Percentiles rank a stretch among this genome's conserved stretches.
phyloP scores from a whole-genome alignment of 2,888 invertebrate species.

The Congeria kusceri region DNA sequence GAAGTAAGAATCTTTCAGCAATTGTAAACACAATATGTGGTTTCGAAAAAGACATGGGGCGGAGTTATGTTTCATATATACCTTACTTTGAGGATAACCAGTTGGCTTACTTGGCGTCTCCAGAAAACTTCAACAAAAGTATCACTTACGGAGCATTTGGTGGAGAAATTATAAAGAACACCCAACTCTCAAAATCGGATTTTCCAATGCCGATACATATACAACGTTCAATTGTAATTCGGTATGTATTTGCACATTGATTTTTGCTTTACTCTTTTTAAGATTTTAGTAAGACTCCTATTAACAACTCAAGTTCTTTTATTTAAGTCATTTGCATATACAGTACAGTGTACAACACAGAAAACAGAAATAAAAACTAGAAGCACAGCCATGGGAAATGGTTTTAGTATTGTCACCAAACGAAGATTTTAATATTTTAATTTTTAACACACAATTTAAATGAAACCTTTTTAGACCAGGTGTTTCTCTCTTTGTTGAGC shows the following conservation, averaged over 20 bases:
- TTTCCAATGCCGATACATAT: not conserved
- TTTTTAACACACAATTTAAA: no score
- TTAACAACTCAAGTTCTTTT: no score
- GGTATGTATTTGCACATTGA: constrained; percentile 1
- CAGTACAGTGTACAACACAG: no score
- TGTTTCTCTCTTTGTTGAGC: not conserved
- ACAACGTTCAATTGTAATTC: constrained; percentile 12
- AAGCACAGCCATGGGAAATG: no score
- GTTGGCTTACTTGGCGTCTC: not conserved
- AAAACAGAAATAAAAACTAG: no score
- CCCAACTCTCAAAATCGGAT: not conserved
- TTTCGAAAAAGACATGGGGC: constrained; percentile 26
- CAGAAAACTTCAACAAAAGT: not conserved
- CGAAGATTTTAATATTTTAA: no score
- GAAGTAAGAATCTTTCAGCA: constrained; percentile 2
- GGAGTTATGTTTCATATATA: constrained; percentile 5
- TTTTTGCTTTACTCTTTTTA: no score
- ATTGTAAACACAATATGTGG: constrained; percentile 22
- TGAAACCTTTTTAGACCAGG: not conserved
- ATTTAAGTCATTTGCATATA: no score
- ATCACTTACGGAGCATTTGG: not conserved
- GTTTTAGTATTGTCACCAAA: no score
- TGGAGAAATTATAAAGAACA: constrained; percentile 9
- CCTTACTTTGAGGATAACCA: constrained; percentile 15
- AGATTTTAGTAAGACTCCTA: no score